Evolutionary conservation across 2,888 invertebrate genomes (phyloP).

Genomic region (Tenthredo livida): DNA sequence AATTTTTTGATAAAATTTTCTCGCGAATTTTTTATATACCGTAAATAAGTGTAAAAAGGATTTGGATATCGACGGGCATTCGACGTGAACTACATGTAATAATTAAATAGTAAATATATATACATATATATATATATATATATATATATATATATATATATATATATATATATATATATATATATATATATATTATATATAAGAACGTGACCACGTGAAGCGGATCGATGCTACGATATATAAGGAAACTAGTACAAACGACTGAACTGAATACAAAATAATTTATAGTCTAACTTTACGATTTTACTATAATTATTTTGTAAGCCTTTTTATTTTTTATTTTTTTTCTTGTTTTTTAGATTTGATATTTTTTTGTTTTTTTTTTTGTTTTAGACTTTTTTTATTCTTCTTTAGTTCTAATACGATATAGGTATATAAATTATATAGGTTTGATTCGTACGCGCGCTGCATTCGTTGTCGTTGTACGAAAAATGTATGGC

Average conservation of each 20-base stretch:
- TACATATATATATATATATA: not conserved
- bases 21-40: not conserved
- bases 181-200: not conserved
- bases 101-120: not conserved
- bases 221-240: conserved; percentile 16
- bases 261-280: conserved; percentile 46
- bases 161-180: not conserved
- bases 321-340: not conserved
- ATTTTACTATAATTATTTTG: conserved; percentile 6
- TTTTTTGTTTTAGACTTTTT: not conserved
- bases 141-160: not conserved
- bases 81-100: not conserved
- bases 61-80: conserved; percentile 29
- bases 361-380: too few species aligned
- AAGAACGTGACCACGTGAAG: conserved; percentile 5
- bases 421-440: not conserved
- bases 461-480: not conserved
- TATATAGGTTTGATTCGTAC: not conserved
- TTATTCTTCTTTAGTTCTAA: not conserved
- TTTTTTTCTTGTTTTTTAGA: too few species aligned
- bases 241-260: conserved; percentile 51
- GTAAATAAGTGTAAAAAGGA: not conserved
- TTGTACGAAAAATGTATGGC: not conserved
- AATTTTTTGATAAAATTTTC: not conserved
- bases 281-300: conserved; percentile 16